Evolutionary conservation across 2,113 vertebrate species (phyloP).

Genomic region (Trogon surrucura): DNA sequence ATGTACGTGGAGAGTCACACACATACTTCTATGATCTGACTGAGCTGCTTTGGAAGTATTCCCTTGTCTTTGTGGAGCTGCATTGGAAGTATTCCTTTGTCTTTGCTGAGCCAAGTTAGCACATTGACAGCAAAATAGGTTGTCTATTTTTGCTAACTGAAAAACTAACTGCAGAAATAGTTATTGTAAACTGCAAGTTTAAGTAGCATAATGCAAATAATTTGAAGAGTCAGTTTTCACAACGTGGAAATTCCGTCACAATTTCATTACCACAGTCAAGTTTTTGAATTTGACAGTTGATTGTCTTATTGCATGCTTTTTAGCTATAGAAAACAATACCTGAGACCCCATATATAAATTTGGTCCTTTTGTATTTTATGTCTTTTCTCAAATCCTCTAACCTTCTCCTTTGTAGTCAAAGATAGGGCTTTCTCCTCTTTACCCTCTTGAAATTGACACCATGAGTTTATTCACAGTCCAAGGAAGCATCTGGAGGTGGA

Average conservation of each 20-base stretch:
- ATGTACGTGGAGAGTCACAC: background rate
- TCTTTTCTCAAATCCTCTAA: background rate
- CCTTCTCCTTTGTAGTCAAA: background rate
- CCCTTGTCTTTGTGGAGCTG: background rate
- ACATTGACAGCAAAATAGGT: background rate
- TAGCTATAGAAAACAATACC: background rate
- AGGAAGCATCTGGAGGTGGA: background rate
- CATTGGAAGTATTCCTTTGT: conserved; percentile 5
- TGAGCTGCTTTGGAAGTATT: conserved; percentile 5
- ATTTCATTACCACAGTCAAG: background rate
- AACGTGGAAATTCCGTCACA: background rate
- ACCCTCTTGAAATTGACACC: background rate
- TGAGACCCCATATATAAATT: background rate
- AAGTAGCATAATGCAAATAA: background rate
- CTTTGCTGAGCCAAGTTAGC: background rate
- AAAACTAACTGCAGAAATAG: background rate
- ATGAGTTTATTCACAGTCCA: fast-evolving
- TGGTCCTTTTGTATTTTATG: background rate
- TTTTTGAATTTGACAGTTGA: background rate
- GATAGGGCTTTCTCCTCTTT: background rate
- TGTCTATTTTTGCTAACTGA: background rate
- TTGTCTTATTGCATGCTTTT: background rate
- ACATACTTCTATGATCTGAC: background rate
- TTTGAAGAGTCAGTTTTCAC: background rate
- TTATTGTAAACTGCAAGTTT: background rate